Evolutionary conservation across 2,113 vertebrate species (phyloP).

Genomic region (Myxocyprinus asiaticus): DNA sequence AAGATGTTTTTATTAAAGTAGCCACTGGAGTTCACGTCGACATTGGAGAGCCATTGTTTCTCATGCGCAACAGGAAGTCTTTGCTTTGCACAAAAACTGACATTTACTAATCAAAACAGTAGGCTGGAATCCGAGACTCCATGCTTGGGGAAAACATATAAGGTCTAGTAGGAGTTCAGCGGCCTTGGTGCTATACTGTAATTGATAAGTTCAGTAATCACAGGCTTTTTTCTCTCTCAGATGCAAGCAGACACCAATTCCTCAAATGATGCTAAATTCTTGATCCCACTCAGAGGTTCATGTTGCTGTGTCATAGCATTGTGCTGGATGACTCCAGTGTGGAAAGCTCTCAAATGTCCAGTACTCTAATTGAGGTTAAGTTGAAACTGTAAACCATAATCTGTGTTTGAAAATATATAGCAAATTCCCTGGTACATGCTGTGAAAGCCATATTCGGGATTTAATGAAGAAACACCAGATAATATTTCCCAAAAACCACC

Average conservation of each 20-base stretch:
- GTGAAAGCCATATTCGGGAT: constrained; percentile 36
- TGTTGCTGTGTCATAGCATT: constrained; percentile 37
- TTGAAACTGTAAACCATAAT: constrained; percentile 65
- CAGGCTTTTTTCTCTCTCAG: constrained; percentile 1
- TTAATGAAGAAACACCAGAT: constrained; percentile 52
- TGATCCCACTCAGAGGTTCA: no score
- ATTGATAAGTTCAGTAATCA: constrained; percentile 55
- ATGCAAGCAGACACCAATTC: background rate
- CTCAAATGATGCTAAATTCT: no score
- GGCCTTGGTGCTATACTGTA: constrained; percentile 10
- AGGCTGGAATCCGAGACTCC: background rate
- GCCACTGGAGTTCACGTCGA: constrained; percentile 36
- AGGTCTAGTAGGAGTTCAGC: background rate
- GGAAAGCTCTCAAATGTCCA: constrained; percentile 60
- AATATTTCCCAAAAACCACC: constrained; percentile 44
- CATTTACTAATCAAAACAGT: constrained; percentile 47
- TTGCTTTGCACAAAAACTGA: constrained; percentile 50
- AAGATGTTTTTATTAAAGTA: constrained; percentile 51
- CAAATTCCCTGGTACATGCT: background rate
- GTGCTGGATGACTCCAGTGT: constrained; percentile 37
- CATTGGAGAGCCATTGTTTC: background rate
- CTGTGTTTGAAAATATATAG: constrained; percentile 47
- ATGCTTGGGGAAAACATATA: constrained; percentile 7
- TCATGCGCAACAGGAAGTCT: constrained; percentile 11
- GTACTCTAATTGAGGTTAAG: constrained; percentile 57